Base-by-base conservation (phyloP, 2,797 vertebrate genomes). In the Amblyraja radiata region DNA sequence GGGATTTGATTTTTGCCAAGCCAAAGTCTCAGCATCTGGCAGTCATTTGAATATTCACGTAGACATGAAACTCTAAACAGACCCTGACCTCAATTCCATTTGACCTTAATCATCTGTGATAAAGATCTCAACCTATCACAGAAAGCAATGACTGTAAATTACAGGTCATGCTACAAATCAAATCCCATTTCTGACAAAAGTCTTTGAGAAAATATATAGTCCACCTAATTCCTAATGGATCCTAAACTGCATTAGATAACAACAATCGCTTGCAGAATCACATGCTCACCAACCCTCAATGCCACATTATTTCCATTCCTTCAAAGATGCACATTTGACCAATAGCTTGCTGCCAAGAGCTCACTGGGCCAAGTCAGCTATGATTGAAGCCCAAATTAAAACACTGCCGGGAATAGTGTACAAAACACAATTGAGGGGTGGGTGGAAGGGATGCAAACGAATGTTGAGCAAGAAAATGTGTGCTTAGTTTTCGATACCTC, bases 81-180 rank as follows among this genome's bases (percentile, higher is more conserved):
- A n/a, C 28, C 71, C 21, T 76, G 90, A 92, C 71, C 90, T 76
- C 73, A 74, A 92, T 92, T 58, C 71, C 73, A 92, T 23, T 32
- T 68, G 25, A 92, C 25, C 90, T 76, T 92, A 54, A 92, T 76
- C 90, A 14, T 92, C 71, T 74, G 46, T 58, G 90, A 73, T 92
- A 76, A 92, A 92, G 90, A 76, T 76, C 90, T 76, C 71, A 92
- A 92, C 36, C 36, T 92, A 32, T 39, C 90, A 58, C 13, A 68
- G 23, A 74, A 23, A 54, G 39, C 25, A 74, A 76, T 58, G 90
- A 88, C 54, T 46, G 1, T 11, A 74, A 54, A 46, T 46, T 90
- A 36, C 86, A 71, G 65, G 36, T 39, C 36, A 39, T 54, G 46
- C 39, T 58, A 63, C 71, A 58, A 74, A 76, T 92, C 90, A 92